Evolutionary conservation across 2,113 vertebrate genomes (phyloP), one percentile per base, ranked within the genome.

Genomic region (Aepyceros melampus): DNA sequence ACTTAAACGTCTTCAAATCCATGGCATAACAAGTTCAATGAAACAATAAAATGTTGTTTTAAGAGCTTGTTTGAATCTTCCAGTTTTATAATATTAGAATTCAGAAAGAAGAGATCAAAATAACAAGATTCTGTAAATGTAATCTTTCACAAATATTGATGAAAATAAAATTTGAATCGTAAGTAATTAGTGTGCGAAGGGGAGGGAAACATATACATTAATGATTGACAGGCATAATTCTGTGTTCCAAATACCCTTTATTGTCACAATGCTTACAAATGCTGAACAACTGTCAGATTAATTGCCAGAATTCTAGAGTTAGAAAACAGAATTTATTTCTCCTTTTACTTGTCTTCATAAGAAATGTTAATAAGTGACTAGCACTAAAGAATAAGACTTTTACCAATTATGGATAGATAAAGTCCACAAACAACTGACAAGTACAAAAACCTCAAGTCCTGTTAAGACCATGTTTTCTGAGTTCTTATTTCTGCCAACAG

Each of bases 381-480:
- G 27, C 1, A 64, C 47, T n/a, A 40, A 89, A 71, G 76, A 15
- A 64, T 3, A 78, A 62, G 9, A 87, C 74, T 97, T 95, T 71
- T 71, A 23, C 9, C 67, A 97, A 74, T 98, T 31, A 51, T 87
- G 85, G 55, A 91, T 91, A 74, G 79, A 89, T 93, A 31, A 92
- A 76, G 27, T 7, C 0, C 5, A 74, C 56, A 17, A 87, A 47
- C 23, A 19, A n/a, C 14, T 56, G 15, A 71, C 6, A 56, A 25
- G 12, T 40, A 43, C 29, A 47, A 51, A 64, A 79, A 10, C 19
- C 33, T 83, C 95, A 71, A 62, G 13, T 27, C 21, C 6, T 76
- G n/a, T 67, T 7, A 76, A 45, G 55, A 45, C 3, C 49, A 1
- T 29, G 25, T n/a, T 43, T 71, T 5, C 19, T 12, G 21, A 86